Conservation (phyloP, 2,888 invertebrate genomes). For the Catocala fraxini region DNA sequence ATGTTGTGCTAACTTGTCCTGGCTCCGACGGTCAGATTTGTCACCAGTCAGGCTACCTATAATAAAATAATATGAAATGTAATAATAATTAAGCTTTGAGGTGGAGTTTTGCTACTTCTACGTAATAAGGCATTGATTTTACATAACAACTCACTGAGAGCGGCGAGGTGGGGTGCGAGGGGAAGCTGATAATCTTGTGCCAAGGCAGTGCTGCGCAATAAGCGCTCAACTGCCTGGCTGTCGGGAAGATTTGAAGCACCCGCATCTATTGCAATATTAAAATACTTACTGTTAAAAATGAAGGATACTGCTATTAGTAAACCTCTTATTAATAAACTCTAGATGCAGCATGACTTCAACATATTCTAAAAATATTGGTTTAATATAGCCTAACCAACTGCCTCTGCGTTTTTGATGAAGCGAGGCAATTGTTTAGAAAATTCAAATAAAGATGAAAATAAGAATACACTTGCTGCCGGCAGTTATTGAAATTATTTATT, state of each 20-base stretch:
- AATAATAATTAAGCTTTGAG: background rate
- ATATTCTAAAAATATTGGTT: no score
- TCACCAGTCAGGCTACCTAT: constrained; percentile 77
- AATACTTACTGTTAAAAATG: constrained; percentile 7
- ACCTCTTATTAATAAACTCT: no score
- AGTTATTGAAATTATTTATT: no score
- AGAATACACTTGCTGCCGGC: no score
- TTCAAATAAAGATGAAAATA: no score
- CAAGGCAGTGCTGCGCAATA: constrained; percentile 79
- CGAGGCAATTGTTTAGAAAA: no score
- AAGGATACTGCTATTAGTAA: no score
- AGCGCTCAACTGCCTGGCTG: constrained; percentile 83
- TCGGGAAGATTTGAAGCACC: constrained; percentile 77
- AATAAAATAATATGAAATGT: constrained; percentile 29
- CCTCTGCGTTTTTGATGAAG: no score
- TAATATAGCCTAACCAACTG: no score
- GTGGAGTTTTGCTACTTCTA: background rate
- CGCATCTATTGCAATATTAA: constrained; percentile 62
- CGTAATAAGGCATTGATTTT: constrained; percentile 55
- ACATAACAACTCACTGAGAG: constrained; percentile 84
- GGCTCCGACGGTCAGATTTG: constrained; percentile 77
- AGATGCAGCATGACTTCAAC: no score
- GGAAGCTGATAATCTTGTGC: constrained; percentile 85
- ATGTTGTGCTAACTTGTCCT: constrained; percentile 87
- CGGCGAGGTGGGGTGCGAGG: constrained; percentile 82